Base-by-base conservation (phyloP, 2,113 vertebrate genomes). In the Thryonomys swinderianus region DNA sequence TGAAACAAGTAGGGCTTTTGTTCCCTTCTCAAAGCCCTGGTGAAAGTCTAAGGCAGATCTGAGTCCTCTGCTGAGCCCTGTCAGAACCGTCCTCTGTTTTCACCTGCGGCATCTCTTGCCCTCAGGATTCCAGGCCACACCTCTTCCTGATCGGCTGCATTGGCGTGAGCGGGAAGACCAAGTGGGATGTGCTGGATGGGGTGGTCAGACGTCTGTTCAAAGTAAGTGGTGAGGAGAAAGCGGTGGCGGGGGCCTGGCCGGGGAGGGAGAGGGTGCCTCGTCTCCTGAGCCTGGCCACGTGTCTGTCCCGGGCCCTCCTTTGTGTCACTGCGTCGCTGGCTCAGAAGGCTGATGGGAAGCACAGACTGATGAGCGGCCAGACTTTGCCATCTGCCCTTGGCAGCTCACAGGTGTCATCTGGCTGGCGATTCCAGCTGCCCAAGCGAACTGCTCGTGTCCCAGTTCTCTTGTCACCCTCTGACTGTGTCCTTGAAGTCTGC, bases 151-250 rank as follows among this genome's bases (percentile, higher is more conserved):
- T 99, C 55, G 99, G 99, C 67, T 99, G 99, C 97, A 99, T 99
- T 20, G 99, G 99, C 9, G 99, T 99, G 57, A 99, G 99, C 8
- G 99, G 99, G 37, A 99, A 99, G 98, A 99, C 99, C 85, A 99
- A 99, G 88, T 99, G 99, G 99, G 99, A 99, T 67, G 99, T 99
- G 40, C 98, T 99, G 96, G 99, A 99, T 64, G 99, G 99, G 51
- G 99, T 99, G 64, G 99, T 99, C 0, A 98, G 99, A 20, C 98
- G 99, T 2, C 98, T 99, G 5, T 99, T 99, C 74, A 99, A 99
- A 99, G 99, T 99, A 97, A 98, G 96, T 84, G 67, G 34, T 34
- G 0, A 53, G 80, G 64, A 59, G 67, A 32, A 3, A 9, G 62
- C 76, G 7, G 0, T 1, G 0, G 48, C 42, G 0, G 85, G 88